Percentiles rank a stretch among this genome's conserved stretches.
These are phyloP conservation scores for Microchirus variegatus DNA, from an alignment of 2,797 vertebrate genomes.

Conservation along the genomic window DNA sequence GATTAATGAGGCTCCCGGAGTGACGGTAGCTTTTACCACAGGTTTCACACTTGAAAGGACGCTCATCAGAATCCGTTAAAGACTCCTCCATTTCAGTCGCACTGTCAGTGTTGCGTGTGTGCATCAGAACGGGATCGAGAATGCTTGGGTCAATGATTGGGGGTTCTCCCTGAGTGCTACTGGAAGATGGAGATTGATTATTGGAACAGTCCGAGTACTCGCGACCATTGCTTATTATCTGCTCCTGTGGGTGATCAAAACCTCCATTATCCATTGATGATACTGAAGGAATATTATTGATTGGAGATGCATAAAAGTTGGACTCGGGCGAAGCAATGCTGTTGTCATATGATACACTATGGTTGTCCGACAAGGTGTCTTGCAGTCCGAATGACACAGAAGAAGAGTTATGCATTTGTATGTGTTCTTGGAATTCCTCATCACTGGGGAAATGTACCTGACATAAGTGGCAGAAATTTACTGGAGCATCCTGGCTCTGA, in stretches of 20 bases:
- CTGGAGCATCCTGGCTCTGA: constrained; percentile 65
- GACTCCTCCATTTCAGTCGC: constrained; percentile 57
- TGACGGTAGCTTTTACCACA: constrained; percentile 91
- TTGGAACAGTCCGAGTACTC: constrained; percentile 77
- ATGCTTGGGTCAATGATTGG: constrained; percentile 50
- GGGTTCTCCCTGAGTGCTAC: constrained; percentile 71
- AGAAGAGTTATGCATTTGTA: constrained; percentile 84
- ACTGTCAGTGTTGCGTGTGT: constrained; percentile 48
- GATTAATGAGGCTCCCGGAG: constrained; percentile 92
- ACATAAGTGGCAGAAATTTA: constrained; percentile 82
- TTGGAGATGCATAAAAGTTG: constrained; percentile 71
- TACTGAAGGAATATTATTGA: constrained; percentile 65
- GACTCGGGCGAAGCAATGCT: constrained; percentile 77
- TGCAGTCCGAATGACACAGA: constrained; percentile 75
- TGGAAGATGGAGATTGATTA: constrained; percentile 66
- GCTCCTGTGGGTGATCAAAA: constrained; percentile 65
- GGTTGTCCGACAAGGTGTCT: constrained; percentile 69
- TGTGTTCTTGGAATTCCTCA: constrained; percentile 82
- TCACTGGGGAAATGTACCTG: constrained; percentile 80
- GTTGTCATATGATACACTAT: constrained; percentile 73
- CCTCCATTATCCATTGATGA: constrained; percentile 68
- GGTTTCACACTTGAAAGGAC: constrained; percentile 87
- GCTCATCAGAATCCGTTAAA: constrained; percentile 70
- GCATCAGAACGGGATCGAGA: constrained; percentile 28
- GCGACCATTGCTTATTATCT: constrained; percentile 58